Conservation (phyloP, 2,888 invertebrate genomes). For the Mamestra brassicae region DNA sequence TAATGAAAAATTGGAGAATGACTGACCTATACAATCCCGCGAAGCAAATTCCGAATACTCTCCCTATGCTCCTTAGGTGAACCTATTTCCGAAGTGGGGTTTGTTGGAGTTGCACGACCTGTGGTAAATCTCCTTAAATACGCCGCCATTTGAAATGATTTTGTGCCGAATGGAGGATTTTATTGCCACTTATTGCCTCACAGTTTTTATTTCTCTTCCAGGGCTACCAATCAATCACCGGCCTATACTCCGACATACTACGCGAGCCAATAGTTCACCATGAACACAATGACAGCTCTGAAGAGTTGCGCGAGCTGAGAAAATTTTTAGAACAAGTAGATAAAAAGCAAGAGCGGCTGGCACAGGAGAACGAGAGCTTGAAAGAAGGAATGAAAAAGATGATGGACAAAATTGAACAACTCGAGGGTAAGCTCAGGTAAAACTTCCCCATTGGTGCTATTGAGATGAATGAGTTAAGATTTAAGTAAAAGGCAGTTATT, state of each 20-base stretch:
- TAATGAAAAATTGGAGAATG: slow-evolving; percentile 17
- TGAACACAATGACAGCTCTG: slow-evolving; percentile 56
- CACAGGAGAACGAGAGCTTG: slow-evolving; percentile 79
- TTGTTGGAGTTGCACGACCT: background rate
- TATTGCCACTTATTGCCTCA: slow-evolving; percentile 26
- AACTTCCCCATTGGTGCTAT: slow-evolving; percentile 39
- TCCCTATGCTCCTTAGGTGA: background rate
- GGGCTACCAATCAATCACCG: slow-evolving; percentile 85
- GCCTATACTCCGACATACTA: slow-evolving; percentile 80
- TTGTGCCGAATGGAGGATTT: background rate
- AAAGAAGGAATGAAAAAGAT: slow-evolving; percentile 80
- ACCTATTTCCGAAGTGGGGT: background rate
- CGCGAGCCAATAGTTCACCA: slow-evolving; percentile 74
- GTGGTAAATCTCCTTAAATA: background rate
- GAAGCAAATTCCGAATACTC: background rate
- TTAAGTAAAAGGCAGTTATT: background rate
- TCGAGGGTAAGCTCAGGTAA: slow-evolving; percentile 86
- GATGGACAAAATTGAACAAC: slow-evolving; percentile 80
- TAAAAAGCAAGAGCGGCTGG: slow-evolving; percentile 75
- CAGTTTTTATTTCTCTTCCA: slow-evolving; percentile 59
- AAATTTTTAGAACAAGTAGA: slow-evolving; percentile 78
- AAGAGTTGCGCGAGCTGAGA: slow-evolving; percentile 77
- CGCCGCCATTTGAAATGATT: background rate
- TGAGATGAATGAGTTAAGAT: slow-evolving; percentile 8
- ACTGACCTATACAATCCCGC: background rate